Conservation (phyloP, 2,113 vertebrate species). For the Phyllopteryx taeniolatus region DNA sequence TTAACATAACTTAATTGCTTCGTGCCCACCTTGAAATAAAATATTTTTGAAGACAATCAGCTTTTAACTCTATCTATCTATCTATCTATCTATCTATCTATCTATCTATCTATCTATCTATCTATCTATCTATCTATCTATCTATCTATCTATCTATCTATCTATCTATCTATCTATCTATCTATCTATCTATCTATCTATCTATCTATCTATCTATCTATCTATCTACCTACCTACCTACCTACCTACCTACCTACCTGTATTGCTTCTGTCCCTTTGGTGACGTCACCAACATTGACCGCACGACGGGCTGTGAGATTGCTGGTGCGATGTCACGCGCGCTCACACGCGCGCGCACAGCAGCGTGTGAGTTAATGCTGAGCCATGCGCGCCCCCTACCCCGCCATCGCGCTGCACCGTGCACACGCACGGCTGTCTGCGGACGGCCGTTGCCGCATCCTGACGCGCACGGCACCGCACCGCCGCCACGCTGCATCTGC, state of each 20-base stretch:
- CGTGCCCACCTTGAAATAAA: no score
- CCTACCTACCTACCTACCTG: neutral
- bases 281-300: neutral
- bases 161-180: no score
- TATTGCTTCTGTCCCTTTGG: neutral
- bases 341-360: neutral
- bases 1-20: no score
- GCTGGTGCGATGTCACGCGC: neutral
- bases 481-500: slow-evolving; percentile 41
- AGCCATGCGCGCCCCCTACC: slow-evolving; percentile 29
- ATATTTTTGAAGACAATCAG: no score
- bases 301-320: neutral
- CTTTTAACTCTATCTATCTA: no score
- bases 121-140: no score
- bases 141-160: no score
- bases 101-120: no score
- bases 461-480: slow-evolving; percentile 32
- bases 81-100: no score
- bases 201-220: no score
- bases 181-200: no score
- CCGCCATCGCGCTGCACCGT: slow-evolving; percentile 57
- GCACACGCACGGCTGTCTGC: slow-evolving; percentile 41
- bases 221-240: no score
- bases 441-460: slow-evolving; percentile 63
- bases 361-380: slow-evolving; percentile 59